phyloP scores from a whole-genome alignment of 2,888 invertebrate genomes.

The Drosophila cognata region DNA sequence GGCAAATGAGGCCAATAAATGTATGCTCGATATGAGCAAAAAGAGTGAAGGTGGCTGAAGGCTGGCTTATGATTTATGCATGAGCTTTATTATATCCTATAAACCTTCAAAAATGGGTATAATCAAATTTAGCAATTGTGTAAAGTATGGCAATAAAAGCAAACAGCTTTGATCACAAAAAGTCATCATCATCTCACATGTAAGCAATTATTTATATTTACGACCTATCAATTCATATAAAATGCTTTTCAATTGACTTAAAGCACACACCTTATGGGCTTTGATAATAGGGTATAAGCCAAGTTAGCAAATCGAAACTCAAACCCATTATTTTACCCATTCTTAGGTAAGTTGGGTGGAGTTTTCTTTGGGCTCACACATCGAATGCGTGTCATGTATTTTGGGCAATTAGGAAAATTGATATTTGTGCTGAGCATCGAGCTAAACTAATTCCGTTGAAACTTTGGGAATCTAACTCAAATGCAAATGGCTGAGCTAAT shows the following conservation, averaged over 20 bases:
- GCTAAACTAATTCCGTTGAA: constrained; percentile 23
- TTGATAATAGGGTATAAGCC: background rate
- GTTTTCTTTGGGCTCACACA: background rate
- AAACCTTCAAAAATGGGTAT: background rate
- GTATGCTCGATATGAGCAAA: constrained; percentile 15
- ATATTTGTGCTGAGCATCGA: constrained; percentile 40
- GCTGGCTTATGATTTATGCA: constrained; percentile 71
- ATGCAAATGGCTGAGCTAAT: constrained; percentile 1
- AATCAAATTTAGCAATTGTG: background rate
- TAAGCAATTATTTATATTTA: background rate
- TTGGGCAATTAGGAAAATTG: constrained; percentile 58
- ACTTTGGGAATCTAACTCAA: constrained; percentile 7
- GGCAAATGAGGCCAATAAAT: constrained; percentile 60
- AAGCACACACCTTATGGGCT: background rate
- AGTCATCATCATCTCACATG: background rate
- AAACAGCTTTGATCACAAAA: background rate
- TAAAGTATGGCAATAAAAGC: background rate
- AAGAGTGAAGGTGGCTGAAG: constrained; percentile 28
- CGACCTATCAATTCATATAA: background rate
- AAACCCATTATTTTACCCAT: background rate
- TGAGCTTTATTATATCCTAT: constrained; percentile 48
- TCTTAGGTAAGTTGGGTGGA: constrained; percentile 19
- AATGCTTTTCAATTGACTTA: background rate
- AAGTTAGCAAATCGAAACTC: background rate
- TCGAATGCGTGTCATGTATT: constrained; percentile 18